Evolutionary conservation across 2,888 invertebrate species (phyloP), one percentile per base, ranked within the genome.

Genomic region (Aleiodes alternator): DNA sequence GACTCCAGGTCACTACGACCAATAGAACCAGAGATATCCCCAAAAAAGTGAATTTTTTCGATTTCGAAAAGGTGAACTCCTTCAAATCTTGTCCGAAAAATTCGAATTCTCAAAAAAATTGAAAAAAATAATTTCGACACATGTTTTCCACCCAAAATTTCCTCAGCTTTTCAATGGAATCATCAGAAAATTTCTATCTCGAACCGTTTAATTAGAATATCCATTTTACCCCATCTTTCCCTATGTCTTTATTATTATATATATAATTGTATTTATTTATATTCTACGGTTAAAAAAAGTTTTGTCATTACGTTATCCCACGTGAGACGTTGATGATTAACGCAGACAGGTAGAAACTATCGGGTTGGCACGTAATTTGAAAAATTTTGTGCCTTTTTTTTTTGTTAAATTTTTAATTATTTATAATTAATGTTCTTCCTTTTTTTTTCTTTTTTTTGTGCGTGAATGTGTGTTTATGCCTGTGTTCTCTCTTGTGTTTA

Each of bases 201-300:
- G 23, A 23, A 23, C 23, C 23, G 23, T 23, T 23, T 23, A 23
- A 23, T 23, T 23, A 2, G 23, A 23, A 23, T 23, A 23, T 23
- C 23, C 23, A 23, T 23, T 23, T 23, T 23, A 23, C 23, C 23
- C 23, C 23, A 23, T 23, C 23, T 23, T 23, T 23, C 23, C 23
- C 23, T 34, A 72, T 70, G 31, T 68, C 78, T 80, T 80, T 82
- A n/a, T n/a, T n/a, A n/a, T n/a, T n/a, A 78, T 80, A 78, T 77
- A 75, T 79, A 79, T 76, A 79, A 61, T n/a, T 66, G 51, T 72
- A 79, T 80, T 81, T 82, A 77, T 81, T 78, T 78, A 73, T 71
- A 31, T 56, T 72, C 79, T 82, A 79, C 71, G 69, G 79, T 84
- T 83, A 82, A 85, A 86, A 84, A 84, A 83, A 80, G 78, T 82